Evolutionary conservation across 1,140 invertebrate species (phyloP).

Genomic region (Ceratina japonica): DNA sequence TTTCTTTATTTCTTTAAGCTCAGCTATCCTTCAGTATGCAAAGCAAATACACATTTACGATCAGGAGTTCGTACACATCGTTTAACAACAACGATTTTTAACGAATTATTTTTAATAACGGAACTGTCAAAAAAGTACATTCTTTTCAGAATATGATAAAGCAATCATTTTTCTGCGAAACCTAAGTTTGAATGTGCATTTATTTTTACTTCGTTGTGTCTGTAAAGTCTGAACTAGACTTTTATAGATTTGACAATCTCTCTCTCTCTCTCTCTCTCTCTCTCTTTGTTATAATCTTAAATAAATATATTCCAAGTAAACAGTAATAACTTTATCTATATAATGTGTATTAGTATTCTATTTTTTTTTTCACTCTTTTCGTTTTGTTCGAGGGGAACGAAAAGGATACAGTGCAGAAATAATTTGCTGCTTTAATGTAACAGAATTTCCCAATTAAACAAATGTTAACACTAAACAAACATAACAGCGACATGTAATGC

Average conservation of each 20-base stretch:
- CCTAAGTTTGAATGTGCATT: constrained; percentile 33
- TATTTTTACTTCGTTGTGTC: constrained; percentile 17
- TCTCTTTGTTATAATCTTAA: constrained; percentile 16
- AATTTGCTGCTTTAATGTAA: constrained; percentile 12
- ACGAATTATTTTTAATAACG: too few relatives aligned
- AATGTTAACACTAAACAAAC: constrained; percentile 35
- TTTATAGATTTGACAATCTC: constrained; percentile 23
- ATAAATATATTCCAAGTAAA: constrained; percentile 2
- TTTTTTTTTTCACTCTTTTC: constrained; percentile 22
- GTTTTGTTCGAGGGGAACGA: not conserved
- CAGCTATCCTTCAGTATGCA: not conserved
- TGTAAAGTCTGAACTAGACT: constrained; percentile 35
- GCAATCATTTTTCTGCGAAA: not conserved
- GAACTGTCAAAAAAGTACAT: too few relatives aligned
- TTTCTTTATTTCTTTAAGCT: not conserved
- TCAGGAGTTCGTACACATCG: not conserved
- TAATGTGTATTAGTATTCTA: constrained; percentile 17
- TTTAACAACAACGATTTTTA: constrained; percentile 6
- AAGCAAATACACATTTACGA: not conserved
- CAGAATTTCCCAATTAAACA: constrained; percentile 18
- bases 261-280: too few relatives aligned
- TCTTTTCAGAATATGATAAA: too few relatives aligned
- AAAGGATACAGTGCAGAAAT: constrained; percentile 2
- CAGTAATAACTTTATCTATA: constrained; percentile 51
- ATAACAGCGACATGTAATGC: constrained; percentile 13